Evolutionary conservation across 1,140 invertebrate species (phyloP).

Genomic region (Acromyrmex heyeri): DNA sequence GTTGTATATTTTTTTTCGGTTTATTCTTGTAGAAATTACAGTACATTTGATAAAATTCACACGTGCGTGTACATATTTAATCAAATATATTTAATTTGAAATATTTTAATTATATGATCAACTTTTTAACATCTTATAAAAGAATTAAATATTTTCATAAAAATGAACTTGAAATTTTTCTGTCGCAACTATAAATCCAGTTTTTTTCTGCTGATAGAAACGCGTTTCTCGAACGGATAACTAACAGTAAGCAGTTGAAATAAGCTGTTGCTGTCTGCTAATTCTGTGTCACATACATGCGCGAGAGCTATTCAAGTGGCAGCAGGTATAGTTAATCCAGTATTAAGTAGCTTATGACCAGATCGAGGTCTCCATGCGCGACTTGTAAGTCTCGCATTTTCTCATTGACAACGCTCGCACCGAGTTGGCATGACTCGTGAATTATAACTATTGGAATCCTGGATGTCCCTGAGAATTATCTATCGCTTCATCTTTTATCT

Average conservation of each 20-base stretch:
- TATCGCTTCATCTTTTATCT: background rate
- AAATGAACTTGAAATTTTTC: background rate
- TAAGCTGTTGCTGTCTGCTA: conserved; percentile 54
- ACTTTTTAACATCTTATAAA: too few species aligned
- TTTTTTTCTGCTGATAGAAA: conserved; percentile 5
- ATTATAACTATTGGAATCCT: conserved; percentile 5
- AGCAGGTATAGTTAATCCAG: conserved; percentile 53
- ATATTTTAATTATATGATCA: too few species aligned
- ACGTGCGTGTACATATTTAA: too few species aligned
- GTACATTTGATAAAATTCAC: too few species aligned
- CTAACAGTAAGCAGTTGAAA: conserved; percentile 15
- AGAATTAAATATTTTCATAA: background rate
- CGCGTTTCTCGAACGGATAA: background rate
- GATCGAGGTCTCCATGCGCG: background rate
- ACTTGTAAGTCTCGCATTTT: conserved; percentile 44
- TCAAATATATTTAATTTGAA: too few species aligned
- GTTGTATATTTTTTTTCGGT: background rate
- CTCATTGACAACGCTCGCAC: conserved; percentile 50
- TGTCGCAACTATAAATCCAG: background rate
- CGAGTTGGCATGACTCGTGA: conserved; percentile 4
- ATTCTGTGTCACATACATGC: conserved; percentile 43
- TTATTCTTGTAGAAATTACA: too few species aligned
- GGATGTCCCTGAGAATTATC: conserved; percentile 1
- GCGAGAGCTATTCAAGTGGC: conserved; percentile 5
- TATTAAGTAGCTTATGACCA: conserved; percentile 65